These are phyloP conservation scores for Phortica okadai DNA, from an alignment of 2,888 invertebrate species.

Conservation along the genomic window DNA sequence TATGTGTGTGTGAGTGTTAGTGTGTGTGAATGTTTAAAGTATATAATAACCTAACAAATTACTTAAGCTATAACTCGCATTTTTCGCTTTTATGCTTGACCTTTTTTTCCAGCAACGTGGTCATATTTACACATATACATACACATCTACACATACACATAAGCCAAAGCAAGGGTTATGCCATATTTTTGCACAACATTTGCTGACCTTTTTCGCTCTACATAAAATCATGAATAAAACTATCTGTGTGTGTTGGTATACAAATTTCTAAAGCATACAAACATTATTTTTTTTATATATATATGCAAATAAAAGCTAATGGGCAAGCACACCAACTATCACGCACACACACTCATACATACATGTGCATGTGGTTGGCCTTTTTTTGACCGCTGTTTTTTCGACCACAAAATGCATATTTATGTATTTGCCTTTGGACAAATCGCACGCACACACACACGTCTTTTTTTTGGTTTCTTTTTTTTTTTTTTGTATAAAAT, in stretches of 20 bases:
- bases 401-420: conserved; percentile 6
- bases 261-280: conserved; percentile 12
- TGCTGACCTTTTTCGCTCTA: conserved; percentile 16
- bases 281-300: background rate
- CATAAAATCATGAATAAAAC: background rate
- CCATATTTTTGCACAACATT: conserved; percentile 2
- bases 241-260: background rate
- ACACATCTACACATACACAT: too few relatives aligned
- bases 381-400: background rate
- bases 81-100: conserved; percentile 46
- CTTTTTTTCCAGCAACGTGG: conserved; percentile 39
- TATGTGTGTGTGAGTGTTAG: conserved; percentile 45
- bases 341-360: background rate
- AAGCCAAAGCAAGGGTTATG: background rate
- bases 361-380: background rate
- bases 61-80: conserved; percentile 54
- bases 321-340: background rate
- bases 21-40: conserved; percentile 43
- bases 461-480: too few relatives aligned
- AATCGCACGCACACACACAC: background rate
- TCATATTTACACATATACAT: background rate
- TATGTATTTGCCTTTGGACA: background rate
- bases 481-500: too few relatives aligned
- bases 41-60: conserved; percentile 61
- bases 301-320: conserved; percentile 9